phyloP scores from a whole-genome alignment of 1,140 invertebrate species.

The Camponotus pennsylvanicus region DNA sequence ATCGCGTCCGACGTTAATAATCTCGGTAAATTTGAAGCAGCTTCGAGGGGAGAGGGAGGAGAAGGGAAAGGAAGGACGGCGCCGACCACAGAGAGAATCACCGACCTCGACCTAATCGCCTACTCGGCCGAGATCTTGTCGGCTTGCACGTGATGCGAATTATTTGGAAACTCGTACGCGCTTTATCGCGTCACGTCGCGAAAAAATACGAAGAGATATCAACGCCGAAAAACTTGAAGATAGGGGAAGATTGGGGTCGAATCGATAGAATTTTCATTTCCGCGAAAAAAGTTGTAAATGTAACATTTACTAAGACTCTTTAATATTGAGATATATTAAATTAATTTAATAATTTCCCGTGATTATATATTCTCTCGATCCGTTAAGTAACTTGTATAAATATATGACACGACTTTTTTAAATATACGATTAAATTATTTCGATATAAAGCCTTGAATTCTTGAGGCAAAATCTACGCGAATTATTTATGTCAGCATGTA shows the following conservation, averaged over 20 bases:
- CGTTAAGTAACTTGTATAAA: not conserved
- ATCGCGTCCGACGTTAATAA: conserved; percentile 66
- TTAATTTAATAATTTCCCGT: not conserved
- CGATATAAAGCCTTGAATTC: not conserved
- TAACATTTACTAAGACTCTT: not conserved
- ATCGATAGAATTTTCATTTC: not conserved
- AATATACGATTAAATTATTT: not conserved
- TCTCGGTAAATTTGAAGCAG: conserved; percentile 40
- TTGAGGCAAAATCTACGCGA: not conserved
- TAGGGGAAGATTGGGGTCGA: not conserved
- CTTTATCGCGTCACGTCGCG: conserved; percentile 5
- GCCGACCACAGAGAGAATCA: conserved; percentile 29
- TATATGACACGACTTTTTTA: not conserved
- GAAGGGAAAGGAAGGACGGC: not conserved
- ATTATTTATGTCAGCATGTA: not conserved
- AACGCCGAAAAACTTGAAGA: not conserved
- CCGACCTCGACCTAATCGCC: conserved; percentile 68
- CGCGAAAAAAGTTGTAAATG: not conserved
- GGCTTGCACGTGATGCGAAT: conserved; percentile 33
- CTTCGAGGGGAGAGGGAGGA: not conserved
- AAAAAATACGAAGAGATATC: conserved; percentile 15
- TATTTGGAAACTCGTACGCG: not conserved
- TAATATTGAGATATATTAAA: not conserved
- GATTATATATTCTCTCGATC: not conserved
- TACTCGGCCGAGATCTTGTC: conserved; percentile 40